Evolutionary conservation across 2,113 vertebrate genomes (phyloP).

Genomic region (Platichthys flesus): DNA sequence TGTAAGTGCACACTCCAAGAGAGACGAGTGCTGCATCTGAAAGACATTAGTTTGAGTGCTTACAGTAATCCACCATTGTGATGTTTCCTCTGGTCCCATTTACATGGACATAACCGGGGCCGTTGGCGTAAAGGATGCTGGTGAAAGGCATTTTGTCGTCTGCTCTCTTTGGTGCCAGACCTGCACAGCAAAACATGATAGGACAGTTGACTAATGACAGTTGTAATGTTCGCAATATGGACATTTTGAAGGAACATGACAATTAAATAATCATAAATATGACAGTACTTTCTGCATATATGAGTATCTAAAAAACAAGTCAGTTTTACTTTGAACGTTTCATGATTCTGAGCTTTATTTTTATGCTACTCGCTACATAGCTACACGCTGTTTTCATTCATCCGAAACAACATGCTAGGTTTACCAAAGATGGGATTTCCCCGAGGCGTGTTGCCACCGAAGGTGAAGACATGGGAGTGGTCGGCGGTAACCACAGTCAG

Average conservation of each 20-base stretch:
- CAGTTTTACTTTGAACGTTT: too few species aligned
- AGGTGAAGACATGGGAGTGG: conserved; percentile 87
- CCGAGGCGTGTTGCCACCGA: conserved; percentile 83
- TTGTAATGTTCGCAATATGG: too few species aligned
- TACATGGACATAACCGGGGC: conserved; percentile 82
- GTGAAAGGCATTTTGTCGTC: conserved; percentile 84
- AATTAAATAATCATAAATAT: too few species aligned
- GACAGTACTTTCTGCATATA: too few species aligned
- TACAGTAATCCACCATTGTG: conserved; percentile 82
- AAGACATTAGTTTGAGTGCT: conserved; percentile 72
- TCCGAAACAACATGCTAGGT: not conserved
- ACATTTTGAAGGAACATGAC: too few species aligned
- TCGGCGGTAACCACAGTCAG: conserved; percentile 86
- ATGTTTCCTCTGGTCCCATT: conserved; percentile 85
- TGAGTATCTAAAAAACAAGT: too few species aligned
- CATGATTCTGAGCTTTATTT: not conserved
- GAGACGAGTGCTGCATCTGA: conserved; percentile 57
- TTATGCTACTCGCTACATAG: not conserved
- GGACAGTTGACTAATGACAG: not conserved
- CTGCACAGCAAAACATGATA: conserved; percentile 56
- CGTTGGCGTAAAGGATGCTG: conserved; percentile 86
- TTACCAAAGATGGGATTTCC: conserved; percentile 87
- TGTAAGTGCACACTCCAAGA: conserved; percentile 39
- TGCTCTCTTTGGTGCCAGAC: conserved; percentile 81
- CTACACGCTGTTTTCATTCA: not conserved